Conservation (phyloP, 2,113 vertebrate genomes). For the Polyodon spathula region DNA sequence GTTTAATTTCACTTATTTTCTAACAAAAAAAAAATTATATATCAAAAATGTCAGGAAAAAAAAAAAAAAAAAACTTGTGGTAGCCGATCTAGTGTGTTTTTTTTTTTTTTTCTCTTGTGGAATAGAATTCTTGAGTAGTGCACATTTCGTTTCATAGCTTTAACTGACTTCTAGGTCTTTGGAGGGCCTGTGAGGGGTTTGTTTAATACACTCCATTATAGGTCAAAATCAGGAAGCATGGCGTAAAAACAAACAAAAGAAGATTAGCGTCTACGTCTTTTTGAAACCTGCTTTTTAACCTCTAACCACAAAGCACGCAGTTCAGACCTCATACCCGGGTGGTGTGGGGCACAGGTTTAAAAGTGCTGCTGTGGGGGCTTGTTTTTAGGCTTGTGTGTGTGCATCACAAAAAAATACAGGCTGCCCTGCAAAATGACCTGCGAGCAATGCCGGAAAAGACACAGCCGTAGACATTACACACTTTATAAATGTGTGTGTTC, state of each 20-base stretch:
- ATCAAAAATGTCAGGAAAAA: conserved; percentile 68
- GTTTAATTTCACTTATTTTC: too few relatives aligned
- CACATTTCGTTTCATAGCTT: conserved; percentile 86
- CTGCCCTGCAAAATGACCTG: too few relatives aligned
- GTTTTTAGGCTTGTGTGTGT: too few relatives aligned
- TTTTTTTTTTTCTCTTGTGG: conserved; percentile 70
- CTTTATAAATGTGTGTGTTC: too few relatives aligned
- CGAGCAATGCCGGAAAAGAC: too few relatives aligned
- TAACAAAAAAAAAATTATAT: conserved; percentile 44
- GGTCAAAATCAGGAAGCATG: conserved; percentile 84
- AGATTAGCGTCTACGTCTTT: conserved; percentile 81
- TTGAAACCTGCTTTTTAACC: conserved; percentile 80
- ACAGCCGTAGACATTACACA: too few relatives aligned
- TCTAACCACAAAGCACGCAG: conserved; percentile 83
- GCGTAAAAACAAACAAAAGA: conserved; percentile 60
- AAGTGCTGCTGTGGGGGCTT: too few relatives aligned
- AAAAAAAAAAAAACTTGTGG: conserved; percentile 68
- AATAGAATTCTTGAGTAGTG: conserved; percentile 73
- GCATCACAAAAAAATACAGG: too few relatives aligned
- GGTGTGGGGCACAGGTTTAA: too few relatives aligned
- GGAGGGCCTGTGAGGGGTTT: conserved; percentile 54
- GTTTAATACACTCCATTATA: conserved; percentile 88
- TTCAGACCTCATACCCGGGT: conserved; percentile 73
- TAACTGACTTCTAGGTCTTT: conserved; percentile 72
- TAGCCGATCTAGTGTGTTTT: conserved; percentile 80